A percentile compares a stretch with the other conserved stretches of the same genome.
phyloP scores from a whole-genome alignment of 2,888 invertebrate genomes.

The Tenthredo distinguenda region DNA sequence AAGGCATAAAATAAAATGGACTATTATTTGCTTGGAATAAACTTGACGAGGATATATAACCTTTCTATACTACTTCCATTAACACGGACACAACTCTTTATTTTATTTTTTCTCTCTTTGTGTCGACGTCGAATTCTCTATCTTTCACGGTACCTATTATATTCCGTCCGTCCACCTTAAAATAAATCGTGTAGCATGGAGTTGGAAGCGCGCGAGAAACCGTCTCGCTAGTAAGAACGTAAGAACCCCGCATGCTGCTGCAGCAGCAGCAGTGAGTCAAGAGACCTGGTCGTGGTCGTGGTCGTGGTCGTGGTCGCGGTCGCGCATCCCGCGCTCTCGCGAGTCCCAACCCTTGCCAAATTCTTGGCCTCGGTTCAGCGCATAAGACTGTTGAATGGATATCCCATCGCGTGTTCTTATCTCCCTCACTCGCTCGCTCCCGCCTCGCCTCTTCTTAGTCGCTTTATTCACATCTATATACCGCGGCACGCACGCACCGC shows the following conservation, averaged over 20 bases:
- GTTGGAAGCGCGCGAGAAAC: not conserved
- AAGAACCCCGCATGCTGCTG: not conserved
- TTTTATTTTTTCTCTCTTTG: not conserved
- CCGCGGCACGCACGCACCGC: constrained; percentile 69
- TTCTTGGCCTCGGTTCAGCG: constrained; percentile 46
- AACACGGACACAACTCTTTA: constrained; percentile 1
- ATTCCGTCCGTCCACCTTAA: not conserved
- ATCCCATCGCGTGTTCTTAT: constrained; percentile 12
- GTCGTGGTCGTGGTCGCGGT: not conserved
- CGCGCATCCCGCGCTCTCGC: constrained; percentile 32
- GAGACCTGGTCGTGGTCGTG: not conserved
- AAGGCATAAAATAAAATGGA: not conserved
- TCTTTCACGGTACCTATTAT: not conserved
- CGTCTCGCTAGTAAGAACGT: not conserved
- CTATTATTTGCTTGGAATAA: constrained; percentile 17
- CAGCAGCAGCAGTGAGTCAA: not conserved
- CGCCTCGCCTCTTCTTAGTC: constrained; percentile 55
- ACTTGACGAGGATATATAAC: constrained; percentile 28
- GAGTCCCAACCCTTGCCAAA: constrained; percentile 37
- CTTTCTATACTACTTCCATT: constrained; percentile 25
- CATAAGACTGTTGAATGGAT: constrained; percentile 49
- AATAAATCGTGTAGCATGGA: constrained; percentile 33
- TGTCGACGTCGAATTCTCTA: not conserved
- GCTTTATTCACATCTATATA: constrained; percentile 60
- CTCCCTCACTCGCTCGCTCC: not conserved